Base-by-base conservation (phyloP, 2,113 vertebrate species). In the Orthochromis malagaraziensis region DNA sequence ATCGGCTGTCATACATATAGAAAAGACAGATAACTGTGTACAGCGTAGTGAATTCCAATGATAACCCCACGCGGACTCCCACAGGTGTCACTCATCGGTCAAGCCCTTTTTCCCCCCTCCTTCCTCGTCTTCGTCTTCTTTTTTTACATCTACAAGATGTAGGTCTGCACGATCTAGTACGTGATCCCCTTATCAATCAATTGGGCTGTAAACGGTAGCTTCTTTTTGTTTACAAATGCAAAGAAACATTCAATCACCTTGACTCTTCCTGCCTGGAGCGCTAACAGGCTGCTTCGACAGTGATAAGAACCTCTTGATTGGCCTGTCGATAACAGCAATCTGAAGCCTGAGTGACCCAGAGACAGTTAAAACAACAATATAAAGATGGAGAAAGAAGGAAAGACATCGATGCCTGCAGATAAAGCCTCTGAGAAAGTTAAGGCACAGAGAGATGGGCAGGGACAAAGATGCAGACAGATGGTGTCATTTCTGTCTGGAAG, bases 271-370 rank as follows among this genome's bases (percentile, higher is more conserved):
- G 89, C 75, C 93, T 79, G 85, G 70, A 87, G 93, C 60, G 45
- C 75, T 21, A 19, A 70, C 90, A 58, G 89, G 87, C 90, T 93
- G 92, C 86, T 57, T 16, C 33, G 68, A 54, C 58, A 42, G 86
- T 5, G 95, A 96, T 97, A 96, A 96, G 94, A 85, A 79, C 86
- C 92, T 35, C 83, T 87, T 35, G 93, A 96, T 94, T 87, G 88
- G 73, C 33, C 57, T 3, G 84, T 13, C 85, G 95, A 96, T 96
- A 95, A 94, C 85, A 29, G 77, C 38, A 86, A 94, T 93, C 93
- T 88, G 87, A 94, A 94, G 92, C 90, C 92, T 47, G 82, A 84
- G 86, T 94, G 93, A 93, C 91, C 94, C 87, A 80, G 79, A 91
- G 87, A 92, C 91, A 16, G 89, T 84, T 87, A 73, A 92, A 88